These are phyloP conservation scores for Clarias magur DNA, from an alignment of 2,113 vertebrate genomes.

Conservation along the genomic window DNA sequence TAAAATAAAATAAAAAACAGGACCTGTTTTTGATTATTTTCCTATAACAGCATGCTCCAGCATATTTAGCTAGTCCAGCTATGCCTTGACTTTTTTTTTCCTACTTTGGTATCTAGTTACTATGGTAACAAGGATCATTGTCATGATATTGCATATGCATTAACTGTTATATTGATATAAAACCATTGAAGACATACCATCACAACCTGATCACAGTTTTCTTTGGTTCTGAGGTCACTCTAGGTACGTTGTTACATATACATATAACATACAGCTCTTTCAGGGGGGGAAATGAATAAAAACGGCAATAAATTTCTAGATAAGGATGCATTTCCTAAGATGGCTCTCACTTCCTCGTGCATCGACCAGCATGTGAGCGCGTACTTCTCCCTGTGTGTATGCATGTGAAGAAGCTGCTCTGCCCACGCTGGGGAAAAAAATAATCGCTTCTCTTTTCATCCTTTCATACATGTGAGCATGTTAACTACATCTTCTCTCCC, in stretches of 20 bases:
- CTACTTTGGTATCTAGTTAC: not conserved
- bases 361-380: constrained; percentile 13
- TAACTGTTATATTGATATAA: not conserved
- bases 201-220: not conserved
- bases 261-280: not conserved
- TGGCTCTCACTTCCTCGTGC: constrained; percentile 46
- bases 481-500: constrained; percentile 31
- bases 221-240: not conserved
- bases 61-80: not conserved
- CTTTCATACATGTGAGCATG: constrained; percentile 48
- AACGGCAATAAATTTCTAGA: constrained; percentile 11
- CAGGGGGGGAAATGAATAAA: too few relatives aligned
- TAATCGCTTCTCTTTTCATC: constrained; percentile 49
- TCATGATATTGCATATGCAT: too few relatives aligned
- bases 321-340: constrained; percentile 41
- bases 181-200: not conserved
- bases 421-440: constrained; percentile 54
- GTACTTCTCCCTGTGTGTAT: constrained; percentile 28
- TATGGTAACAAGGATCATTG: not conserved
- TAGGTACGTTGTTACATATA: not conserved
- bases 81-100: not conserved
- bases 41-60: not conserved
- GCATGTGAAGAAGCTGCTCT: constrained; percentile 40
- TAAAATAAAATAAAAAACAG: too few relatives aligned
- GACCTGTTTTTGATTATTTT: not conserved